Evolutionary conservation across 2,888 invertebrate genomes (phyloP).

Genomic region (Tolmerus cingulatus): DNA sequence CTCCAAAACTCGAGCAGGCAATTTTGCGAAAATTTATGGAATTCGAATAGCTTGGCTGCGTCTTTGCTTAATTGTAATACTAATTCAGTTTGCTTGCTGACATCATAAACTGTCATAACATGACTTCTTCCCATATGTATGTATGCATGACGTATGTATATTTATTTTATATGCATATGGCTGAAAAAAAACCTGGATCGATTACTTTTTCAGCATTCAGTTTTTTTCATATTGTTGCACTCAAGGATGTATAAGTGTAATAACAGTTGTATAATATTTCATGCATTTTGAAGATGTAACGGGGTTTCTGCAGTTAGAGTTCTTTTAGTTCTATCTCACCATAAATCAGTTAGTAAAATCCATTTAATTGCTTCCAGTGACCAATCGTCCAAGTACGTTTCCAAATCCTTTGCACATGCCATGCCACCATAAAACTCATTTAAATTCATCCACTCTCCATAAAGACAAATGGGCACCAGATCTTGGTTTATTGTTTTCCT

Average conservation of each 20-base stretch:
- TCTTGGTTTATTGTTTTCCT: conserved; percentile 49
- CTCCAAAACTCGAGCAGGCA: no score
- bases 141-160: no score
- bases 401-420: conserved; percentile 39
- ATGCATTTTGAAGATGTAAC: background rate
- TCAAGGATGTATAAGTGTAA: background rate
- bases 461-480: conserved; percentile 47
- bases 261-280: background rate
- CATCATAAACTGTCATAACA: no score
- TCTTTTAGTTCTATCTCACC: conserved; percentile 33
- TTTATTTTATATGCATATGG: no score
- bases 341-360: conserved; percentile 48
- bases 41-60: no score
- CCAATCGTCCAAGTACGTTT: conserved; percentile 25
- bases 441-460: conserved; percentile 48
- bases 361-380: conserved; percentile 48
- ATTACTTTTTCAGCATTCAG: no score
- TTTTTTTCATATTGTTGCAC: no score
- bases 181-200: no score
- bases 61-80: no score
- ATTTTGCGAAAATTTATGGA: no score
- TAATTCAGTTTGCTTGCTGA: no score
- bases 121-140: no score
- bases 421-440: conserved; percentile 48
- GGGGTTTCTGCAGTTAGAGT: background rate